These are phyloP conservation scores for Diplazon laetatorius DNA, from an alignment of 2,888 invertebrate genomes.

Conservation along the genomic window DNA sequence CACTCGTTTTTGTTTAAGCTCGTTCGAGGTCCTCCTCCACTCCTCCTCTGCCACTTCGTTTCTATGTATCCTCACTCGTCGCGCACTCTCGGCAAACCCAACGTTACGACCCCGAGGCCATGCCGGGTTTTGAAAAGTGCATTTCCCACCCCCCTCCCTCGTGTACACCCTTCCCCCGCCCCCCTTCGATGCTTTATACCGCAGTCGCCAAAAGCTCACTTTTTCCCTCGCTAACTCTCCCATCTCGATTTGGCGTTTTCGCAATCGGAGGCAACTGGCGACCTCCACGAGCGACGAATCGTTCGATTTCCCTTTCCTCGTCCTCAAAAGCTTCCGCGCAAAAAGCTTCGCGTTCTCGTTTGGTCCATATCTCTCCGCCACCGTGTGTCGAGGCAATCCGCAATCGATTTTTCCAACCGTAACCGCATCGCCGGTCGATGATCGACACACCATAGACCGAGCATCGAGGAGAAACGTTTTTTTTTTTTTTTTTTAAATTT, in stretches of 20 bases:
- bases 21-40: slow-evolving; percentile 44
- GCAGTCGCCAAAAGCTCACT: slow-evolving; percentile 20
- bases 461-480: not conserved
- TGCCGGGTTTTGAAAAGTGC: slow-evolving; percentile 55
- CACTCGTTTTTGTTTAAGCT: slow-evolving; percentile 55
- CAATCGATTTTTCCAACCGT: slow-evolving; percentile 16
- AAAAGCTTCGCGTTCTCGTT: slow-evolving; percentile 1
- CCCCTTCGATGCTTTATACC: not conserved
- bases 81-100: slow-evolving; percentile 16
- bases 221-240: slow-evolving; percentile 19
- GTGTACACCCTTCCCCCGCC: slow-evolving; percentile 11
- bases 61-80: slow-evolving; percentile 4
- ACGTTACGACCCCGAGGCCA: slow-evolving; percentile 38
- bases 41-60: slow-evolving; percentile 50
- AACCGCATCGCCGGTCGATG: not conserved
- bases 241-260: slow-evolving; percentile 51
- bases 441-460: not conserved
- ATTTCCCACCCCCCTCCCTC: slow-evolving; percentile 32
- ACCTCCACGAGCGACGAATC: slow-evolving; percentile 5
- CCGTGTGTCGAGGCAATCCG: slow-evolving; percentile 27
- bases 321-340: slow-evolving; percentile 22
- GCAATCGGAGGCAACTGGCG: slow-evolving; percentile 27
- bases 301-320: slow-evolving; percentile 31
- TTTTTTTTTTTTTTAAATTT: too few species aligned
- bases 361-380: slow-evolving; percentile 21